A percentile compares a stretch with the other conserved stretches of the same genome.
phyloP scores from a whole-genome alignment of 2,113 vertebrate species.

The Typhlomys cinereus region DNA sequence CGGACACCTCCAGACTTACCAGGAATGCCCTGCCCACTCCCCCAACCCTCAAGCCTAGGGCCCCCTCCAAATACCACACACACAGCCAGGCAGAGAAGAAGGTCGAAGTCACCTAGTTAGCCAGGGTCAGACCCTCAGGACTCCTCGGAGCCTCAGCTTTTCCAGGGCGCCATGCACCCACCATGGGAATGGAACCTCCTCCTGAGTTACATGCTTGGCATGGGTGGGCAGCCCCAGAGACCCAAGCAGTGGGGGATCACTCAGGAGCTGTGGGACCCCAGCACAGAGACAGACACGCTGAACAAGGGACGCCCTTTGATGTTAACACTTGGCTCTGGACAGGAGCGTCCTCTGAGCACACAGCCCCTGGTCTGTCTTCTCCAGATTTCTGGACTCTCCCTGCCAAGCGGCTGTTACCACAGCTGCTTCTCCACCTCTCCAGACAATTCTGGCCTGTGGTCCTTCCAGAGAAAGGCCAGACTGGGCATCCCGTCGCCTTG shows the following conservation, averaged over 20 bases:
- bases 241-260: neutral
- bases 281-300: neutral
- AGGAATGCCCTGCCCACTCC: conserved; percentile 47
- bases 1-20: neutral
- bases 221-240: neutral
- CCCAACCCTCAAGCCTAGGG: neutral
- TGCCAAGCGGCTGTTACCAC: no score
- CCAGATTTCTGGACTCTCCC: no score
- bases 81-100: neutral
- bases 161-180: neutral
- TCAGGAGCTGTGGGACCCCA: neutral
- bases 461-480: neutral
- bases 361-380: neutral
- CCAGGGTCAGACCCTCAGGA: neutral
- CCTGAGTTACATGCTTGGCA: neutral
- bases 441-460: neutral
- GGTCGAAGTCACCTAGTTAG: neutral
- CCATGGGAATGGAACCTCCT: neutral
- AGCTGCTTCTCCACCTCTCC: neutral
- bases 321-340: no score
- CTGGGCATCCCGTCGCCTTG: neutral
- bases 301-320: no score
- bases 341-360: neutral
- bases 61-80: neutral
- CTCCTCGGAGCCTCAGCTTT: neutral